Base-by-base conservation (phyloP, 2,888 invertebrate genomes). In the Hydrotaea cyrtoneurina region DNA sequence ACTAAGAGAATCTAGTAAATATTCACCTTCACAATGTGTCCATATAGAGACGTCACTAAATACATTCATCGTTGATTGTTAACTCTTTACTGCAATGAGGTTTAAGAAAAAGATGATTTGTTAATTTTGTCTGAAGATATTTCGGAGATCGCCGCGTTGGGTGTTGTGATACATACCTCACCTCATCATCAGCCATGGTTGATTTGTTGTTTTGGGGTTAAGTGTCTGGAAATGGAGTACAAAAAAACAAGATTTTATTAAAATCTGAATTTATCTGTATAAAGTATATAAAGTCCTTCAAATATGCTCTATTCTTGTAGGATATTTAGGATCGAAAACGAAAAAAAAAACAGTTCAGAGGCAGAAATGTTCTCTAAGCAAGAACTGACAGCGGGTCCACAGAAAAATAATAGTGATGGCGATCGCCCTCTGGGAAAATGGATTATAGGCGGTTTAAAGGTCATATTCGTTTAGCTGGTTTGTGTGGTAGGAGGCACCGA, bases 121-220 rank as follows among this genome's bases (percentile, higher is more conserved):
- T 82, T 64, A 73, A 1, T 69, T 69, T 66, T 1, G 21, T 23
- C n/a, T 36, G n/a, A 31, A 31, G 17, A 11, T 11, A 17, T 3
- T 15, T 36, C 1, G 0, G 31, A n/a, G 19, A 15, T 31, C 4
- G 21, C 17, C 53, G 71, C n/a, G 26, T 50, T 39, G 19, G 10
- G 26, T 75, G 53, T 50, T 79, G 39, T 59, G 91, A 91, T 93
- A 95, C 96, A 93, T 94, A 97, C 97, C 97, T 96, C 94, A 97
- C 97, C 94, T 97, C 97, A 95, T 97, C 97, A 95, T 97, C 97
- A 94, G 97, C 97, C 97, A 97, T 97, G 94, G 92, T 96, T 89
- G 75, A 90, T 90, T 89, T 91, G 89, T 92, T 90, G 91, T 90
- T 86, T 90, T 87, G 85, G 74, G 85, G 74, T 87, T 88, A 86